Conservation (phyloP, 2,888 invertebrate species). For the Stenodera caucasica region DNA sequence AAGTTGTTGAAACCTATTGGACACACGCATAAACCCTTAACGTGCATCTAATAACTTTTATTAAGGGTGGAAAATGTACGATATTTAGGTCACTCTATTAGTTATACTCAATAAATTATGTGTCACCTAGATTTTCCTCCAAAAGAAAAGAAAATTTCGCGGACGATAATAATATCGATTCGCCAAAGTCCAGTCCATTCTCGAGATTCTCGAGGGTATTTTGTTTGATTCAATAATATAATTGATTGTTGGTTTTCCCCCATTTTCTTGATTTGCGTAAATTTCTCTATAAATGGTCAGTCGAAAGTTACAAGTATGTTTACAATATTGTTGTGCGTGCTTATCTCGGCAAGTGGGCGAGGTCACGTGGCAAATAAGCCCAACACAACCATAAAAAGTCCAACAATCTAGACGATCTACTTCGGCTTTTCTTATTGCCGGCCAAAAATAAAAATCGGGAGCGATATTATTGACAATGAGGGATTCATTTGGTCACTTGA, state of each 20-base stretch:
- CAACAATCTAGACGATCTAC: conserved; percentile 21
- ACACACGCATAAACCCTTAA: background rate
- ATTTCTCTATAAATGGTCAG: background rate
- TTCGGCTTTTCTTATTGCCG: conserved; percentile 10
- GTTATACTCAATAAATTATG: background rate
- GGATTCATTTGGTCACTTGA: conserved; percentile 1
- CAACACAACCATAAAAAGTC: conserved; percentile 9
- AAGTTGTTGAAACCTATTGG: background rate
- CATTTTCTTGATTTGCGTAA: background rate
- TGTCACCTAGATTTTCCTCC: background rate
- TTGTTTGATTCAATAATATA: background rate
- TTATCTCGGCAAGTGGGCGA: conserved; percentile 26
- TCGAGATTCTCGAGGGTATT: background rate
- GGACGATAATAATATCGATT: background rate
- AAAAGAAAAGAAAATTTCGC: too few relatives aligned
- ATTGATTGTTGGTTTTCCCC: background rate
- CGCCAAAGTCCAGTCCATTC: conserved; percentile 1
- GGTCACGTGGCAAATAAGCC: conserved; percentile 27
- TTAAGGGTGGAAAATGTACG: background rate
- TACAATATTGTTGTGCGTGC: conserved; percentile 24
- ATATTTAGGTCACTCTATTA: background rate
- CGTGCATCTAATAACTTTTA: background rate
- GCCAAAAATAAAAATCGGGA: conserved; percentile 21
- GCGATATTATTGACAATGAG: too few relatives aligned
- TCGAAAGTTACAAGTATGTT: conserved; percentile 18